phyloP scores from a whole-genome alignment of 2,888 invertebrate genomes.

The Hypselothyrea guttata region DNA sequence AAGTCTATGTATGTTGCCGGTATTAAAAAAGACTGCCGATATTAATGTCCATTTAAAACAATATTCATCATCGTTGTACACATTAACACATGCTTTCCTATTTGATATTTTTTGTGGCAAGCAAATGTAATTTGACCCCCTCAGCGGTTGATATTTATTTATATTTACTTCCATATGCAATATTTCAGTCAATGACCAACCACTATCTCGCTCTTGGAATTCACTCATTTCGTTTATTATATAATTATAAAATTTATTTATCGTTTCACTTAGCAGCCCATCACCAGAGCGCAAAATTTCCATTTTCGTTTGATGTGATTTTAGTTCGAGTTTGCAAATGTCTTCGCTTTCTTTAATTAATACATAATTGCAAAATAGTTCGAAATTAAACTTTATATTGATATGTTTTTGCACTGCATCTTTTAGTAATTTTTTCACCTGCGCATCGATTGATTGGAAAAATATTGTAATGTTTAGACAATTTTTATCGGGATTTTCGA shows the following conservation, averaged over 20 bases:
- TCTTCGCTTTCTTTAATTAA: constrained; percentile 11
- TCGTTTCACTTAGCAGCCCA: too few relatives aligned
- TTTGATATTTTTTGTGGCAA: background rate
- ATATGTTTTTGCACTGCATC: background rate
- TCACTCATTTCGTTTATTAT: background rate
- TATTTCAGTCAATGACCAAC: constrained; percentile 6
- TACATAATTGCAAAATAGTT: constrained; percentile 10
- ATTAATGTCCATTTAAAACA: constrained; percentile 1
- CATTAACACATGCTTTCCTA: background rate
- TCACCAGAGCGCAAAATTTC: too few relatives aligned
- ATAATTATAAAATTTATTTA: too few relatives aligned
- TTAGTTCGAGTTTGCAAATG: background rate
- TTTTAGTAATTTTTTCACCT: too few relatives aligned
- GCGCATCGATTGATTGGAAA: too few relatives aligned
- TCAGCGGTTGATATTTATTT: constrained; percentile 9
- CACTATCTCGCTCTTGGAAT: background rate
- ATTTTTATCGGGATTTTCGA: background rate
- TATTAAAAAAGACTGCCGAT: too few relatives aligned
- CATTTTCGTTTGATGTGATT: constrained; percentile 9
- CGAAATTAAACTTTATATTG: constrained; percentile 11
- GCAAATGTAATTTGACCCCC: constrained; percentile 4
- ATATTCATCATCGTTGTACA: background rate
- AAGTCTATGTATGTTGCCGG: background rate
- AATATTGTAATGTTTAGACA: background rate
- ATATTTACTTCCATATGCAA: constrained; percentile 5